Evolutionary conservation across 2,888 invertebrate species (phyloP), one percentile per base, ranked within the genome.

Genomic region (Coronaproctus castanopsis): DNA sequence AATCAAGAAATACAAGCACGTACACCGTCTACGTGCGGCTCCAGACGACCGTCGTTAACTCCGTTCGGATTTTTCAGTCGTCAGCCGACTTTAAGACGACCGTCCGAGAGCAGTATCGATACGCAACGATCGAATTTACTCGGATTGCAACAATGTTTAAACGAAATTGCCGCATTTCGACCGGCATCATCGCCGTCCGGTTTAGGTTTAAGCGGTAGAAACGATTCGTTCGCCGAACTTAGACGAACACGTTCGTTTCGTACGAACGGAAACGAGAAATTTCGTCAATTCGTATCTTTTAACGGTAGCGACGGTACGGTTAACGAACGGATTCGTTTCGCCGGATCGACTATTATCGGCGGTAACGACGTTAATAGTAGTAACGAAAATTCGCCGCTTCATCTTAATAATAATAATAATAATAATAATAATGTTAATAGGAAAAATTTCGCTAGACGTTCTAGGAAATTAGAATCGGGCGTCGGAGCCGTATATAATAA

Each of bases 1-100:
- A 82, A 84, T 63, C 68, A 73, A 69, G 86, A 86, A 70, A 86
- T 86, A 63, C 85, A 86, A 70, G 85, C 85, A 2, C 74, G 85
- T 63, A 85, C 85, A 1, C 86, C 85, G 2, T 85, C 85, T 62
- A 83, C 81, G 1, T 84, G 84, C 62, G 85, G 84, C 0, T 85
- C 84, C 0, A 75, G 85, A 57, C 74, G 85, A 55, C 85, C 84
- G 0, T 84, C 84, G 1, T 71, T 83, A 55, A 83, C 81, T 2
- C 76, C 77, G 3, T 73, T 78, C 63, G 52, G 59, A 53, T 57
- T 62, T 62, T 48, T 63, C 51, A 51, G 54, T 23, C 54, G 36
- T 2, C 58, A 50, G 21, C 57, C 64, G 19, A 63, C 65, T 20
- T 62, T 65, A 60, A 64, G 67, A 22, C 64, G 68, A 21, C 65